A percentile compares a stretch with the other conserved stretches of the same genome.
Evolutionary conservation across 2,797 vertebrate species (phyloP).

Genomic region (Pygocentrus nattereri): DNA sequence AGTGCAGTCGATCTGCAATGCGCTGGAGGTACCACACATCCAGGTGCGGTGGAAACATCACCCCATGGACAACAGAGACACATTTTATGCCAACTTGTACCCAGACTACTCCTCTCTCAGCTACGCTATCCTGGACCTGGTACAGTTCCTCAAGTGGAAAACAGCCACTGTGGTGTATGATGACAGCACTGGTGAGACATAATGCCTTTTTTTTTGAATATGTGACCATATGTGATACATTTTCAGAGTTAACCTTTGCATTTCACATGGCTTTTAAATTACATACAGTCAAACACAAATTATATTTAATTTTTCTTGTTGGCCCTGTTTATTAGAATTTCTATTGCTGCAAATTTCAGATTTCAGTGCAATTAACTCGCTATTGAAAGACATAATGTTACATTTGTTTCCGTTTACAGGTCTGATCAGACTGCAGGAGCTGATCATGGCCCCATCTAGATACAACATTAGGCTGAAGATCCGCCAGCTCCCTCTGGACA

Average conservation of each 20-base stretch:
- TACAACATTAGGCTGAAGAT: constrained; percentile 99
- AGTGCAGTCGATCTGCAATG: constrained; percentile 98
- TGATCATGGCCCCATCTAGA: constrained; percentile 97
- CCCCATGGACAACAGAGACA: constrained; percentile 97
- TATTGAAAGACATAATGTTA: background rate
- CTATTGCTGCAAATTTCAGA: background rate
- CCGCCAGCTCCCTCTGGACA: constrained; percentile 94
- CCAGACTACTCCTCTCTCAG: constrained; percentile 97
- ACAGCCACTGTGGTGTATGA: constrained; percentile 98
- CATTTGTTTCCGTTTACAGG: constrained; percentile 74
- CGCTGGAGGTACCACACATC: constrained; percentile 96
- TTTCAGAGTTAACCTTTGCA: background rate
- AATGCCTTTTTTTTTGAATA: background rate
- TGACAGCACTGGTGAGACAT: constrained; percentile 92
- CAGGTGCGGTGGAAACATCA: constrained; percentile 99
- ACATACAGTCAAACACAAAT: background rate
- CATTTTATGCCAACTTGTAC: constrained; percentile 97
- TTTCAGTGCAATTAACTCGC: background rate
- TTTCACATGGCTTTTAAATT: background rate
- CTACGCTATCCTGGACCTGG: constrained; percentile 96
- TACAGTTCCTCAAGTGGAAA: constrained; percentile 97
- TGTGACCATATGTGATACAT: no score
- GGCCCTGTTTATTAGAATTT: background rate
- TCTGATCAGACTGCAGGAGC: constrained; percentile 95
- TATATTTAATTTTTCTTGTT: background rate